phyloP scores from a whole-genome alignment of 1,140 invertebrate genomes.

The Macrotrachela quadricornifera region DNA sequence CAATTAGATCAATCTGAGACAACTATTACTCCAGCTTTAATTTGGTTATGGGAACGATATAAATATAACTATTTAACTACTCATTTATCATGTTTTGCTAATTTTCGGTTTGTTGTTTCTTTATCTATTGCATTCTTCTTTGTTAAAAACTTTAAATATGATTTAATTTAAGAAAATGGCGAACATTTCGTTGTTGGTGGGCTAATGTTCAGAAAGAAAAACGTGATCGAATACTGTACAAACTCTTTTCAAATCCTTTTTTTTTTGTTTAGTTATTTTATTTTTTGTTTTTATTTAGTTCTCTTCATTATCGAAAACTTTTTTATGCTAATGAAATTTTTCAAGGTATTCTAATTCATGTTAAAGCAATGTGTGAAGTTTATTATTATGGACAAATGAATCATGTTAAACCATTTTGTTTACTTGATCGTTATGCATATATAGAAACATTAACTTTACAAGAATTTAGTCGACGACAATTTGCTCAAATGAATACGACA shows the following conservation, averaged over 20 bases:
- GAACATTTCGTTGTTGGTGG: neutral
- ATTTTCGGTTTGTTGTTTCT: neutral
- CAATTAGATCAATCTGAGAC: neutral
- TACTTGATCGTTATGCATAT: slow-evolving; percentile 18
- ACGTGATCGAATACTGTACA: neutral
- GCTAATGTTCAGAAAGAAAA: neutral
- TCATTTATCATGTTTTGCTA: neutral
- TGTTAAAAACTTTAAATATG: neutral
- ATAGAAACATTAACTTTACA: slow-evolving; percentile 16
- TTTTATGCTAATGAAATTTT: slow-evolving; percentile 28
- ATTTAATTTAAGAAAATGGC: neutral
- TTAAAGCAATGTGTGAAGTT: slow-evolving; percentile 20
- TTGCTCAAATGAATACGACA: slow-evolving; percentile 14
- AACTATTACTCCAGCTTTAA: too few relatives aligned
- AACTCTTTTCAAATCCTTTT: too few relatives aligned
- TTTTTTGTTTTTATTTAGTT: slow-evolving; percentile 12
- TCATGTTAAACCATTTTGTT: slow-evolving; percentile 16
- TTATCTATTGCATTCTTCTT: neutral
- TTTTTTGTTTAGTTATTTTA: neutral
- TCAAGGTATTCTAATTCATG: slow-evolving; percentile 24
- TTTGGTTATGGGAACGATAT: too few relatives aligned
- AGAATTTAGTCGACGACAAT: slow-evolving; percentile 20
- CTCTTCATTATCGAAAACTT: slow-evolving; percentile 16
- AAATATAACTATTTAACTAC: too few relatives aligned
- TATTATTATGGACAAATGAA: slow-evolving; percentile 18